Evolutionary conservation across 2,797 vertebrate genomes (phyloP), one percentile per base, ranked within the genome.

Genomic region (Dendrocincla fuliginosa): DNA sequence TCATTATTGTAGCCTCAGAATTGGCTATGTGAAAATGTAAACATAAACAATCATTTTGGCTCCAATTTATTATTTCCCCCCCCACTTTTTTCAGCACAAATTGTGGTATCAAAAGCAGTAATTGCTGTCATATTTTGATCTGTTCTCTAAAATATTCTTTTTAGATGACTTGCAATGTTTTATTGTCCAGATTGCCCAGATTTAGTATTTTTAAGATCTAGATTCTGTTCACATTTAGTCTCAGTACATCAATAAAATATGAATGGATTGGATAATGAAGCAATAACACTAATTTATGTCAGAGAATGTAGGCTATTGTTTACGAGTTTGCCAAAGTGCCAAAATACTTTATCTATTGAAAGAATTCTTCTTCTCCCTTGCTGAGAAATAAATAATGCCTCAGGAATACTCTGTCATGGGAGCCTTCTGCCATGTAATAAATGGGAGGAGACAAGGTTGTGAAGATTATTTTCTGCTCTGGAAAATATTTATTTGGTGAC

Each of bases 241-340:
- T 97, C 95, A 76, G 86, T 77, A 30, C 76, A 92, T 97, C 95
- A 94, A 93, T 97, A 96, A 97, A 96, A 94, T 84, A 93, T 84
- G 73, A 97, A 94, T 94, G 75, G 85, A 94, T 93, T 87, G 69
- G 83, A 56, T 97, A 96, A 97, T 97, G 96, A 97, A 97, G 87
- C 84, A 97, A 70, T 86, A 93, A 93, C 90, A 89, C 68, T 95
- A 95, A 95, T 96, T 97, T 92, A 95, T 95, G 94, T 89, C 85
- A 63, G 61, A 89, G 69, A 78, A 94, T 95, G 76, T 76, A 93
- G 70, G 60, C 87, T 96, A 92, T 93, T 97, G 91, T 96, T 97
- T 96, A 94, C 1, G 17, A 94, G 90, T 95, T 95, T 95, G 74
- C 83, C 77, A 52, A 86, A 91, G 46, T 82, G 41, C 63, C 70